Conservation (phyloP, 2,797 vertebrate genomes). For the Gymnothorax javanicus region DNA sequence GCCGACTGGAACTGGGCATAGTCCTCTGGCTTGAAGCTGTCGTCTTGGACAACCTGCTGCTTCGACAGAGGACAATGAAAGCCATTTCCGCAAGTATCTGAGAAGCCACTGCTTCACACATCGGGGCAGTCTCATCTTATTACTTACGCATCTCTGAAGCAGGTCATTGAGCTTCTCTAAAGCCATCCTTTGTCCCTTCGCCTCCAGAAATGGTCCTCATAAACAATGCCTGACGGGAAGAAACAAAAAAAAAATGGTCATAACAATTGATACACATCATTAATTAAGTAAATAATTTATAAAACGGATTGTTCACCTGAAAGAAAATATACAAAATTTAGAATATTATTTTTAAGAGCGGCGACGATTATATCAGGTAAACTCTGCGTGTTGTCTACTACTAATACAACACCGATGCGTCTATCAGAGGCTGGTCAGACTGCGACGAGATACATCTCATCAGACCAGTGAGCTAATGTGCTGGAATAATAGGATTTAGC, state of each 20-base stretch:
- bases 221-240: conserved; percentile 37
- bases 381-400: background rate
- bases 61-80: conserved; percentile 20
- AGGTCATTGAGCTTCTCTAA: conserved; percentile 88
- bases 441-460: conserved; percentile 70
- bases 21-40: conserved; percentile 84
- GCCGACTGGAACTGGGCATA: conserved; percentile 82
- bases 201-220: conserved; percentile 24
- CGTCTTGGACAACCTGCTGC: conserved; percentile 83
- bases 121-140: background rate
- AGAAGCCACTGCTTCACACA: background rate
- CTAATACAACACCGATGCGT: background rate
- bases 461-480: conserved; percentile 53
- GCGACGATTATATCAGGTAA: background rate
- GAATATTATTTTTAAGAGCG: background rate
- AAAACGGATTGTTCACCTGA: background rate
- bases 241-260: conserved; percentile 12
- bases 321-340: background rate
- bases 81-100: background rate
- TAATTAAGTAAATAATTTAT: background rate
- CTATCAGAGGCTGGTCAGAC: background rate
- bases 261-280: background rate
- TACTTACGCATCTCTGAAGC: conserved; percentile 93
- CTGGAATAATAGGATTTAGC: conserved; percentile 77
- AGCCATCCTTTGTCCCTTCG: conserved; percentile 74